Evolutionary conservation across 1,140 invertebrate genomes (phyloP), one percentile per base, ranked within the genome.

Genomic region (Eupeodes corollae): DNA sequence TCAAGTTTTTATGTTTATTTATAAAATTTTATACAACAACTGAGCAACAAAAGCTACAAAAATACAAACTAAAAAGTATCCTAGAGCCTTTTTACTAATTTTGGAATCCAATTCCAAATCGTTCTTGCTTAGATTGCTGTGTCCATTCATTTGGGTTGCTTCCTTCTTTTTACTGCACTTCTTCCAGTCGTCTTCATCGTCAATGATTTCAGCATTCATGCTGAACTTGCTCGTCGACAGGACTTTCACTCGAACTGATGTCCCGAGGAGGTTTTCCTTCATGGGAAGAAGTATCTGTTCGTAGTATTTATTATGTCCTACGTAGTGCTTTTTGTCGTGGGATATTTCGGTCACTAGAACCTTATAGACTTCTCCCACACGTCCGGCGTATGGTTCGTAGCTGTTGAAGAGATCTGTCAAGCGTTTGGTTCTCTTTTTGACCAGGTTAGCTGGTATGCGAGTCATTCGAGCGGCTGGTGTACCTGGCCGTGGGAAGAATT

Each of bases 251-350:
- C 75, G 78, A 0, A 96, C 72, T 60, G 84, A 77, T 65, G 88
- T 87, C 0, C 93, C 93, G 75, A 95, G 78, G 15, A 82, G 78
- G 54, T 80, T 74, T 8, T 84, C 72, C 18, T 80, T 72, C 70
- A 86, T 86, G 0, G 88, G 87, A 0, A 95, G 75, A 33, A 95
- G 68, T 6, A 95, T 83, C 75, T 99, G 96, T 68, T 98, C 91
- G 66, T 99, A 99, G 61, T 73, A 88, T 65, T 96, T 90, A 69
- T 98, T 98, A 69, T 99, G 95, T 0, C 80, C 92, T 3, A 98
- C 94, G 63, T 80, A 95, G 70, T 91, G 84, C 35, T 84, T 75
- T 56, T 85, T 85, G 67, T 98, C 94, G 61, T 94, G 83, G 0
- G 95, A 93, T 40, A 88, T 68, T 70, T 98, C 95, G 0, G 94